These are phyloP conservation scores for Peromyscus nudipes DNA, from an alignment of 2,797 vertebrate genomes.

Conservation along the genomic window DNA sequence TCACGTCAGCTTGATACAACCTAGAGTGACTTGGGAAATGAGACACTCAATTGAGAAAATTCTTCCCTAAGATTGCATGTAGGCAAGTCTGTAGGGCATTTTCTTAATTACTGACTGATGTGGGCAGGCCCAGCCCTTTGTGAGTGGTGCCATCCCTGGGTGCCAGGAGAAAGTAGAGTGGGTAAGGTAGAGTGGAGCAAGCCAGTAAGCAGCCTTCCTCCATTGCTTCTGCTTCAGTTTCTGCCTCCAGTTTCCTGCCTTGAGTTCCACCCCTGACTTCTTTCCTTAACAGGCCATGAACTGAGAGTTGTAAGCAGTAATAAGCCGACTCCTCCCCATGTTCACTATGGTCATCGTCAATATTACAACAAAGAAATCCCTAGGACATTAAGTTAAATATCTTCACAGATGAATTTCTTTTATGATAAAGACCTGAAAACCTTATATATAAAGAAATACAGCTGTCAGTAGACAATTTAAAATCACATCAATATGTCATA, in stretches of 20 bases:
- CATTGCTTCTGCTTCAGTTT: neutral
- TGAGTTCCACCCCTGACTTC: neutral
- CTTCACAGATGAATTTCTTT: constrained; percentile 36
- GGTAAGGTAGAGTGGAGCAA: neutral
- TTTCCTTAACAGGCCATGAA: neutral
- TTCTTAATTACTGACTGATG: neutral
- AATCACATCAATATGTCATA: constrained; percentile 83
- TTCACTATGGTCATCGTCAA: no score
- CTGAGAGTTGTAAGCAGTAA: neutral
- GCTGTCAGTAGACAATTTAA: constrained; percentile 71
- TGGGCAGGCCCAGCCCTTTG: neutral
- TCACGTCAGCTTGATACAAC: neutral
- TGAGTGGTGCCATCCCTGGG: no score
- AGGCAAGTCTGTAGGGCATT: neutral
- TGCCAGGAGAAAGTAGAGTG: neutral
- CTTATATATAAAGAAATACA: constrained; percentile 62
- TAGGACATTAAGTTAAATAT: neutral
- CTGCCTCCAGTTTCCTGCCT: no score
- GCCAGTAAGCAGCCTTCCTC: no score
- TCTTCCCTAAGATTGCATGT: neutral
- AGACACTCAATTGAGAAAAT: no score
- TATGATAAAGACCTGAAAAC: constrained; percentile 63
- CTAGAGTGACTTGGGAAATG: neutral
- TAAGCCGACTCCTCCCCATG: neutral
- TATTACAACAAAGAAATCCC: neutral